Percentiles rank a stretch among this genome's conserved stretches.
These are phyloP conservation scores for Gandaritis pyraliata DNA, from an alignment of 2,888 invertebrate genomes.

Conservation along the genomic window DNA sequence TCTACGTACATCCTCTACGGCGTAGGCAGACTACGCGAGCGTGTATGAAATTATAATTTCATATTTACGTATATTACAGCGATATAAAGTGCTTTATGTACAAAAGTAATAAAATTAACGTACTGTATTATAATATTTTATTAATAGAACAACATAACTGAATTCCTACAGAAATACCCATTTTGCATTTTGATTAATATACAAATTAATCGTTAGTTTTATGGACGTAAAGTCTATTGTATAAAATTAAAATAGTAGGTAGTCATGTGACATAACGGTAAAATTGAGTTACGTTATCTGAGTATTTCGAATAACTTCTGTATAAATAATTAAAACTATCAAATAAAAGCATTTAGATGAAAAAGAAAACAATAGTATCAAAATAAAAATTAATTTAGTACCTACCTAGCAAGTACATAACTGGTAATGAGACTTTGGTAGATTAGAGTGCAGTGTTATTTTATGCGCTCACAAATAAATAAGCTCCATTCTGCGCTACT, in stretches of 20 bases:
- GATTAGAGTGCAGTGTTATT: no score
- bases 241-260: not conserved
- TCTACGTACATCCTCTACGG: constrained; percentile 8
- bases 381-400: not conserved
- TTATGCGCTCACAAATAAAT: no score
- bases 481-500: not conserved
- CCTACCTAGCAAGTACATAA: not conserved
- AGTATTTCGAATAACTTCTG: constrained; percentile 3
- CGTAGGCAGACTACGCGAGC: constrained; percentile 5
- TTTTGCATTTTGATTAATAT: constrained; percentile 22
- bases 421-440: no score
- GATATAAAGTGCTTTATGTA: not conserved
- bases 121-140: constrained; percentile 20
- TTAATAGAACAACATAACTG: constrained; percentile 14
- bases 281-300: no score
- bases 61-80: not conserved
- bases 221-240: constrained; percentile 3
- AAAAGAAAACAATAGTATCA: constrained; percentile 7
- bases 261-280: no score
- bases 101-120: constrained; percentile 14
- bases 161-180: constrained; percentile 6
- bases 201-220: constrained; percentile 8
- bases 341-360: not conserved
- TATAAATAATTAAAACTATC: not conserved
- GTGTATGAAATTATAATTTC: not conserved